These are phyloP conservation scores for Halcyon badia DNA, from an alignment of 2,797 vertebrate species.

Conservation along the genomic window DNA sequence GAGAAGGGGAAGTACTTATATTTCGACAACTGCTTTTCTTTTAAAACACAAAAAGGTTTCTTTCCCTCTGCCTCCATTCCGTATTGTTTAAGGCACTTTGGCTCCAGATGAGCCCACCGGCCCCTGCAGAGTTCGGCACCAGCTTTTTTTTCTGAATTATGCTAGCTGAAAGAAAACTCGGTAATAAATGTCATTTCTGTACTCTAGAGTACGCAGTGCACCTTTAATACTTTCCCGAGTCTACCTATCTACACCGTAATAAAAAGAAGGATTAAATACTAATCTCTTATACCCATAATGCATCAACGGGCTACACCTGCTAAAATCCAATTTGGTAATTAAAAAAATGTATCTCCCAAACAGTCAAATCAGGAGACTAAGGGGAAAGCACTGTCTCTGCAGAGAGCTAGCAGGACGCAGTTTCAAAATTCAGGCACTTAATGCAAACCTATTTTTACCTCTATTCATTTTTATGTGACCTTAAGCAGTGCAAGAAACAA, in stretches of 20 bases:
- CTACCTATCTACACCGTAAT: conserved; percentile 49
- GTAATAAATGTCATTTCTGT: conserved; percentile 58
- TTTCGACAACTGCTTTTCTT: conserved; percentile 56
- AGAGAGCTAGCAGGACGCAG: conserved; percentile 1
- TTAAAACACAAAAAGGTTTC: conserved; percentile 24
- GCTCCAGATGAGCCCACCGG: not conserved
- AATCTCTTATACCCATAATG: conserved; percentile 64
- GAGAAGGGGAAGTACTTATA: conserved; percentile 33
- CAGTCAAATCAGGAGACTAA: conserved; percentile 8
- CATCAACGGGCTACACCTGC: conserved; percentile 62
- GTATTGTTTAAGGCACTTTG: conserved; percentile 9
- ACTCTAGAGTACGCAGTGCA: conserved; percentile 6
- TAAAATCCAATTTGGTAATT: conserved; percentile 74
- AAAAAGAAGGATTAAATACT: conserved; percentile 69
- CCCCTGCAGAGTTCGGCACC: conserved; percentile 17
- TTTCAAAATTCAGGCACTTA: conserved; percentile 47
- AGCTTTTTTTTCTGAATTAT: conserved; percentile 47
- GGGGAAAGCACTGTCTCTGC: conserved; percentile 2
- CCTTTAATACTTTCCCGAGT: conserved; percentile 52
- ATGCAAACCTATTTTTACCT: conserved; percentile 43
- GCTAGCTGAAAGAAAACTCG: conserved; percentile 53
- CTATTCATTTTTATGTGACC: conserved; percentile 52
- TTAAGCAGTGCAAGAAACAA: conserved; percentile 52
- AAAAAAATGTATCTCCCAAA: conserved; percentile 55
- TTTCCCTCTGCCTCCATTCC: not conserved